These are phyloP conservation scores for Laticauda colubrina DNA, from an alignment of 2,113 vertebrate genomes.

Conservation along the genomic window DNA sequence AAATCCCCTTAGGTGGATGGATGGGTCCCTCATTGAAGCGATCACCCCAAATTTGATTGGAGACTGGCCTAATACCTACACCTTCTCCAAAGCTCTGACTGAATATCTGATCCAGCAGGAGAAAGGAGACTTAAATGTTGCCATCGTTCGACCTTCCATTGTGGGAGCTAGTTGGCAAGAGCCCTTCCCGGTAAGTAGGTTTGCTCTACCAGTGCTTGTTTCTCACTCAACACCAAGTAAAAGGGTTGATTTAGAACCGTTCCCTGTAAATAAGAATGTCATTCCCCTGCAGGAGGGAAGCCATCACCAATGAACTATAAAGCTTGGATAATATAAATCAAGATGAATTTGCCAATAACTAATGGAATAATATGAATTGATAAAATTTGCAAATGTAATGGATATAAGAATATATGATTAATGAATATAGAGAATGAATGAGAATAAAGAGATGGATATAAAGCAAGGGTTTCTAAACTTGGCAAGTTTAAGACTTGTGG, in stretches of 20 bases:
- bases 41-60: constrained; percentile 90
- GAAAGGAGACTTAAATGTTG: constrained; percentile 80
- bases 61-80: constrained; percentile 90
- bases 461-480: too few relatives aligned
- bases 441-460: too few relatives aligned
- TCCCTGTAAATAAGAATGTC: not conserved
- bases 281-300: not conserved
- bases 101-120: constrained; percentile 91
- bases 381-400: too few relatives aligned
- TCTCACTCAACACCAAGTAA: not conserved
- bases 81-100: constrained; percentile 94
- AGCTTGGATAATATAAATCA: too few relatives aligned
- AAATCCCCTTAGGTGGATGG: constrained; percentile 82
- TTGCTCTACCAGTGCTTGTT: constrained; percentile 52
- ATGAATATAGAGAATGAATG: too few relatives aligned
- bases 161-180: constrained; percentile 96
- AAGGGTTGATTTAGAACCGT: not conserved
- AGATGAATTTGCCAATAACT: too few relatives aligned
- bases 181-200: constrained; percentile 86
- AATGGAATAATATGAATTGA: too few relatives aligned
- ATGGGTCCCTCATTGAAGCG: constrained; percentile 85
- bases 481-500: too few relatives aligned
- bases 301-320: not conserved
- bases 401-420: too few relatives aligned
- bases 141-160: constrained; percentile 93